Base-by-base conservation (phyloP, 2,888 invertebrate genomes). In the Caenorhabditis drosophilae region DNA sequence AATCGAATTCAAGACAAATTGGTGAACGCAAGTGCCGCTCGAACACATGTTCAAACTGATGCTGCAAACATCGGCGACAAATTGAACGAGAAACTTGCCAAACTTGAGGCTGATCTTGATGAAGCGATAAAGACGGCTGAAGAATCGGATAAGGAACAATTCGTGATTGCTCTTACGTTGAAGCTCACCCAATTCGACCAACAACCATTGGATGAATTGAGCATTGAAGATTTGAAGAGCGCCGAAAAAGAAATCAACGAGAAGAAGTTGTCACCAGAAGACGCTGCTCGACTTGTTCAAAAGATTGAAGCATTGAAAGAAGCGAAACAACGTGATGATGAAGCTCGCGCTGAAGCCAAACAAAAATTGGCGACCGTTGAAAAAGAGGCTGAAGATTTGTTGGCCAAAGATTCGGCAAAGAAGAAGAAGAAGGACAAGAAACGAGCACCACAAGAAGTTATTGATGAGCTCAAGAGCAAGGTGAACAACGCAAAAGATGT, bases 11-110 rank as follows among this genome's bases (percentile, higher is more conserved):
- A 66, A 35, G 55, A 59, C 16, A 59, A 51, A 34, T 20, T 26
- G 20, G 42, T 42, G 22, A 31, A 66, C 15, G 51, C 61, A 12
- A 52, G 26, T 27, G 51, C 18, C 11, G 42, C 54, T 22, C 45
- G 60, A n/a, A 53, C 55, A 27, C 66, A 60, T 27, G 66, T 66
- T 25, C 23, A 49, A 34, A 46, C 55, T 12, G 59, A 59, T 35
- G n/a, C n/a, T n/a, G 11, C 53, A 27, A 27, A 23, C 23, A 36
- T 25, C 7, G 40, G 26, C 23, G 41, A 51, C 18, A 18, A 18
- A n/a, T n/a, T 51, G 16, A 41, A 38, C 41, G 40, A 51, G 40
- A 35, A 49, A 36, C 40, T 51, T n/a, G 25, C 20, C 3, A 7
- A 23, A 27, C 41, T 41, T 18, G 41, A 41, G 16, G 7, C 50